These are phyloP conservation scores for Cromileptes altivelis DNA, from an alignment of 2,113 vertebrate species.

Conservation along the genomic window DNA sequence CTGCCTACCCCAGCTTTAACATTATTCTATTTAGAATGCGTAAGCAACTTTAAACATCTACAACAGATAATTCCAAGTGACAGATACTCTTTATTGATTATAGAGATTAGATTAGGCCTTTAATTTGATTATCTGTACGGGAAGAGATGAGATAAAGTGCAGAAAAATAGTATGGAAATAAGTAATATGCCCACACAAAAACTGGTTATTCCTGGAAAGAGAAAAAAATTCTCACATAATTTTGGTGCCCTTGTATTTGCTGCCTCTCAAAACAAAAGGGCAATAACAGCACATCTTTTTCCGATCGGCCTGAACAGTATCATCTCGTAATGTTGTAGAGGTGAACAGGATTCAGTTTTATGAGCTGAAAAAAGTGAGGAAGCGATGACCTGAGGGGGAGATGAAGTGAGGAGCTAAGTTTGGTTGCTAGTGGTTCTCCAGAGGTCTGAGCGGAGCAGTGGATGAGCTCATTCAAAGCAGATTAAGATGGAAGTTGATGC, in stretches of 20 bases:
- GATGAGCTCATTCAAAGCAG: neutral
- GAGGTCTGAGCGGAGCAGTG: slow-evolving; percentile 18
- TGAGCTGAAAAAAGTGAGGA: slow-evolving; percentile 12
- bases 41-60: too few relatives aligned
- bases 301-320: neutral
- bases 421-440: slow-evolving; percentile 19
- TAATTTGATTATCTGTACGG: too few relatives aligned
- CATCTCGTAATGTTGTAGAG: neutral
- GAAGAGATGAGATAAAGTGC: too few relatives aligned
- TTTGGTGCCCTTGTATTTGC: neutral
- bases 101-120: too few relatives aligned
- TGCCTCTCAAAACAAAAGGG: neutral
- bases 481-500: neutral
- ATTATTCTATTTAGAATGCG: too few relatives aligned
- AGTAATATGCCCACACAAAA: neutral
- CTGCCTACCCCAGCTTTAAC: too few relatives aligned
- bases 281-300: neutral
- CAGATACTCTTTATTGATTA: too few relatives aligned
- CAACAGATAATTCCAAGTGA: too few relatives aligned
- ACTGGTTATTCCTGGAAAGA: neutral
- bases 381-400: slow-evolving; percentile 17
- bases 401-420: slow-evolving; percentile 5
- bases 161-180: too few relatives aligned
- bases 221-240: neutral
- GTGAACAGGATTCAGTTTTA: slow-evolving; percentile 17